Conservation (phyloP, 1,140 invertebrate genomes). For the Brachionus koreanus region DNA sequence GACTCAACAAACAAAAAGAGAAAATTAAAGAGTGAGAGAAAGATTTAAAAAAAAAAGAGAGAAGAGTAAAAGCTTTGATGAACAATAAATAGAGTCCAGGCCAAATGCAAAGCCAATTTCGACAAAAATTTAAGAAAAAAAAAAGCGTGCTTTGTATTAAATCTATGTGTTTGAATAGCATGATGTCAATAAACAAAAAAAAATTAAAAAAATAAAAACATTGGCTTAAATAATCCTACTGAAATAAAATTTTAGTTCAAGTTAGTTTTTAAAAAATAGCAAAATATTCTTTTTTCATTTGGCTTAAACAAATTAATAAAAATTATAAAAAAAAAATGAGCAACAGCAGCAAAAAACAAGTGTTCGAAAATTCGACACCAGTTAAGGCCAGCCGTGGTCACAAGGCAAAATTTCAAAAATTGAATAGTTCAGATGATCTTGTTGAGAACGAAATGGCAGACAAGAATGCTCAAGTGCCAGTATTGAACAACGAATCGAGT, state of each 20-base stretch:
- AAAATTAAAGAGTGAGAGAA: no score
- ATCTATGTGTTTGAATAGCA: no score
- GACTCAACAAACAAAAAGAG: no score
- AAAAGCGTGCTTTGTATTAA: no score
- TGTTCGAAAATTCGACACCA: conserved; percentile 14
- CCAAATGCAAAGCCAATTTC: no score
- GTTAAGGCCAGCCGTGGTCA: not conserved
- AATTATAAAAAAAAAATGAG: not conserved
- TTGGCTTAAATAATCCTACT: not conserved
- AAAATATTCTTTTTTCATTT: not conserved
- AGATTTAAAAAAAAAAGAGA: no score
- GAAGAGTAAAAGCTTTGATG: no score
- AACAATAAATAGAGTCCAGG: no score
- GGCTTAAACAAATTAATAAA: not conserved
- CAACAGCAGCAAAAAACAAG: not conserved
- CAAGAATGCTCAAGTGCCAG: conserved; percentile 4
- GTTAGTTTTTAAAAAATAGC: not conserved
- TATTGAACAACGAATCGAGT: not conserved
- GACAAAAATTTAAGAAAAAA: no score
- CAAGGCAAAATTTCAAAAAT: not conserved
- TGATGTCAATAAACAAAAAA: no score
- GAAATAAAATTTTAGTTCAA: not conserved
- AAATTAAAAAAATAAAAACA: no score
- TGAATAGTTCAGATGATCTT: not conserved
- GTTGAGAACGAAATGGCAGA: not conserved